Evolutionary conservation across 1,140 invertebrate species (phyloP).

Genomic region (Cylas formicarius): DNA sequence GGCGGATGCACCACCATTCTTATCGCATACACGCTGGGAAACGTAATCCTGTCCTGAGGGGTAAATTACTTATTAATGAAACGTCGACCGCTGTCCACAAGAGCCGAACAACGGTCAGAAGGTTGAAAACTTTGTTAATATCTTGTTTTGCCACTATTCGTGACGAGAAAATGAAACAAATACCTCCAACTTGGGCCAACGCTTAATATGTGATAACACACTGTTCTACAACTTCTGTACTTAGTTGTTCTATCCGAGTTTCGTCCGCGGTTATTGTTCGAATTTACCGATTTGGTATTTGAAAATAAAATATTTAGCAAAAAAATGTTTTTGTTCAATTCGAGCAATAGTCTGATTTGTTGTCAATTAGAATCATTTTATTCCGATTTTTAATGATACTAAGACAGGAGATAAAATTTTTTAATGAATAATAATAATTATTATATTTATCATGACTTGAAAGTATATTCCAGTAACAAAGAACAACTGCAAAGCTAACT

Average conservation of each 20-base stretch:
- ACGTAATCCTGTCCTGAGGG: no score
- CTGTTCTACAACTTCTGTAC: constrained; percentile 15
- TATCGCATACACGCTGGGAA: no score
- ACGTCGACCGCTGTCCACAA: constrained; percentile 24
- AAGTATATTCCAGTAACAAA: no score
- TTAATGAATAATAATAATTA: no score
- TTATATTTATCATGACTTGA: no score
- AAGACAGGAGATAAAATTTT: no score
- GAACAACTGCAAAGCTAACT: no score
- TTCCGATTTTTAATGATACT: no score
- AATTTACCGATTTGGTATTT: constrained; percentile 4
- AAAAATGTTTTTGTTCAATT: no score
- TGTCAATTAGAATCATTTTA: no score
- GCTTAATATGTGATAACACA: constrained; percentile 24
- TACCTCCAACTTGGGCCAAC: constrained; percentile 1
- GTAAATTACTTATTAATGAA: constrained; percentile 26
- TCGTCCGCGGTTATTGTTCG: neutral
- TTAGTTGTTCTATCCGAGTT: constrained; percentile 9
- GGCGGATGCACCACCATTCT: no score
- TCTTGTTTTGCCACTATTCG: constrained; percentile 23
- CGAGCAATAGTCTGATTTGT: no score
- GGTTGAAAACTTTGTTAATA: constrained; percentile 25
- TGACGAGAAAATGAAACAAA: constrained; percentile 23
- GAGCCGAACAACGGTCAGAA: constrained; percentile 21
- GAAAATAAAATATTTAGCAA: neutral